Conservation (phyloP, 2,797 vertebrate genomes). For the Acomys russatus region DNA sequence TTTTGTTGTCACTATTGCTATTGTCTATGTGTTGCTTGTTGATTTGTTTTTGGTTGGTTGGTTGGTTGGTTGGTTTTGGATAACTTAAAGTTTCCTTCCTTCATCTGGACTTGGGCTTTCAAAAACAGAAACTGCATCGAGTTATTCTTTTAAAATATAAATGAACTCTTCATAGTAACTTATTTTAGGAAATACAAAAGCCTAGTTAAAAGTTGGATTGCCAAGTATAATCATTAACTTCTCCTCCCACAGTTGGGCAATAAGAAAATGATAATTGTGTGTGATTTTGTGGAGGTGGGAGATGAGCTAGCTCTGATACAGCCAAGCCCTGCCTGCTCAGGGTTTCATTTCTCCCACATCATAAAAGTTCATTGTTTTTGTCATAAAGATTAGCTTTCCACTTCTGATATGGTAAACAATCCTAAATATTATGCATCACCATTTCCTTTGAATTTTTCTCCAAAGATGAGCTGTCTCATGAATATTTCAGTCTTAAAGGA, state of each 20-base stretch:
- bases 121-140: not conserved
- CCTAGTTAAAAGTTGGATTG: not conserved
- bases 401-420: not conserved
- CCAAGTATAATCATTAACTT: not conserved
- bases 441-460: conserved; percentile 52
- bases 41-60: not conserved
- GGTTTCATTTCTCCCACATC: not conserved
- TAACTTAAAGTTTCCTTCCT: not conserved
- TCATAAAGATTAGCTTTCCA: not conserved
- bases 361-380: not conserved
- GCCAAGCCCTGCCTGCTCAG: not conserved
- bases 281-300: not conserved
- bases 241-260: not conserved
- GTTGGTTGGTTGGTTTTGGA: not conserved
- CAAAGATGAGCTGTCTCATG: not conserved
- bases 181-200: not conserved
- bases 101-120: not conserved
- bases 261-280: not conserved
- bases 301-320: not conserved
- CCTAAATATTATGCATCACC: not conserved
- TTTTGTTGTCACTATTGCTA: not conserved
- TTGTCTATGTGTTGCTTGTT: not conserved
- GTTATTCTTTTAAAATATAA: not conserved
- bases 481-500: conserved; percentile 26
- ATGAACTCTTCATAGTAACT: not conserved